Evolutionary conservation across 2,797 vertebrate genomes (phyloP).

Genomic region (Rhinogobio ventralis): DNA sequence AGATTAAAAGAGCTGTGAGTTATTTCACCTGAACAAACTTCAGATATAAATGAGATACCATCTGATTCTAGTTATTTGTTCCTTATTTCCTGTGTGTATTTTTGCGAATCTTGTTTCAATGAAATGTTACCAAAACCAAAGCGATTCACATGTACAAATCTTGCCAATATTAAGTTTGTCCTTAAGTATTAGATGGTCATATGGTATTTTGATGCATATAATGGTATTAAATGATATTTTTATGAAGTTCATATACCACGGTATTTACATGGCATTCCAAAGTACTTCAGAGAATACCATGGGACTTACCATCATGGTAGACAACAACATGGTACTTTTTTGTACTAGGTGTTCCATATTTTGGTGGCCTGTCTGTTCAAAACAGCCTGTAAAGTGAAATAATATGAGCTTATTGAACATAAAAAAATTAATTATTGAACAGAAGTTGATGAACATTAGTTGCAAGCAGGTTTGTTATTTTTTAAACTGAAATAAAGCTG

Average conservation of each 20-base stretch:
- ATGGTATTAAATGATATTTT: neutral
- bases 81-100: neutral
- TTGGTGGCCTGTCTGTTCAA: neutral
- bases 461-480: neutral
- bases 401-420: neutral
- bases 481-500: neutral
- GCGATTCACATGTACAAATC: neutral
- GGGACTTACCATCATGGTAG: neutral
- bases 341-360: neutral
- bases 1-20: constrained; percentile 18
- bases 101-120: neutral
- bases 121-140: neutral
- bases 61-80: constrained; percentile 2
- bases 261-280: neutral
- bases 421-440: neutral
- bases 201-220: neutral
- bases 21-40: neutral
- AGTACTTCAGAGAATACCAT: neutral
- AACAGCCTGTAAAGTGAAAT: neutral
- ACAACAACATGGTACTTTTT: neutral
- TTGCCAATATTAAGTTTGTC: neutral
- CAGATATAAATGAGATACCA: neutral
- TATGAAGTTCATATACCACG: neutral
- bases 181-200: neutral
- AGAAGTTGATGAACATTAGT: neutral